phyloP scores from a whole-genome alignment of 2,888 invertebrate genomes.

The Parthenolecanium corni region DNA sequence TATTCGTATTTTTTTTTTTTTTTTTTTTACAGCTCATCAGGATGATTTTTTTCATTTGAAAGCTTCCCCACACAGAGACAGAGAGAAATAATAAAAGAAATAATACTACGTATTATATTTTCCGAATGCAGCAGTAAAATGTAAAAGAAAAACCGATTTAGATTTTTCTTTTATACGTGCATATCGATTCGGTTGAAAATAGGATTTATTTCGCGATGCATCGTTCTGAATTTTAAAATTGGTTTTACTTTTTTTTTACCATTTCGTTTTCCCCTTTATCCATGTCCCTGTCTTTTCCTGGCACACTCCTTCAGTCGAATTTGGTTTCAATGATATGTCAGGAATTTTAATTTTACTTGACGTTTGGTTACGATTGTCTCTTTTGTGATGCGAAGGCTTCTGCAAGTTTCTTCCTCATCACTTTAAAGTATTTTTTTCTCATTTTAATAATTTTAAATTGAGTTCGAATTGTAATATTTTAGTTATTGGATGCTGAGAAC shows the following conservation, averaged over 20 bases:
- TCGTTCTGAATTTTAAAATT: not conserved
- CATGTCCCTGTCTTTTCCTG: not conserved
- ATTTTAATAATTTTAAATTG: too few species aligned
- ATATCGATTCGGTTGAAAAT: not conserved
- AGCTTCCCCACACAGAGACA: not conserved
- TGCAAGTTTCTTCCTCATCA: too few species aligned
- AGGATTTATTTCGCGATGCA: conserved; percentile 4
- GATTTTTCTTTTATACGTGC: conserved; percentile 16
- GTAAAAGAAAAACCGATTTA: conserved; percentile 15
- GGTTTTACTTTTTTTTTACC: not conserved
- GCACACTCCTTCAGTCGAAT: not conserved
- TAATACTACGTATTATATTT: not conserved
- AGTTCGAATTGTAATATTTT: too few species aligned
- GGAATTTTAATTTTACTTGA: conserved; percentile 1
- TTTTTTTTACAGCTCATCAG: conserved; percentile 22
- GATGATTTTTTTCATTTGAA: conserved; percentile 16
- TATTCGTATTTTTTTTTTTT: conserved; percentile 1
- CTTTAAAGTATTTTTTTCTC: too few species aligned
- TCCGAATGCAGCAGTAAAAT: not conserved
- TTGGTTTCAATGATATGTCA: not conserved
- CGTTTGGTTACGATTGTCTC: too few species aligned
- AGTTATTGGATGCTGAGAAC: too few species aligned
- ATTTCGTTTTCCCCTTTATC: too few species aligned
- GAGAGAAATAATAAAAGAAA: not conserved
- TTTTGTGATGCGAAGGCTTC: too few species aligned